Percentiles rank a stretch among this genome's conserved stretches.
Conservation (phyloP, 64 coral and sea anemone genomes). For the Cladopsammia gracilis region DNA sequence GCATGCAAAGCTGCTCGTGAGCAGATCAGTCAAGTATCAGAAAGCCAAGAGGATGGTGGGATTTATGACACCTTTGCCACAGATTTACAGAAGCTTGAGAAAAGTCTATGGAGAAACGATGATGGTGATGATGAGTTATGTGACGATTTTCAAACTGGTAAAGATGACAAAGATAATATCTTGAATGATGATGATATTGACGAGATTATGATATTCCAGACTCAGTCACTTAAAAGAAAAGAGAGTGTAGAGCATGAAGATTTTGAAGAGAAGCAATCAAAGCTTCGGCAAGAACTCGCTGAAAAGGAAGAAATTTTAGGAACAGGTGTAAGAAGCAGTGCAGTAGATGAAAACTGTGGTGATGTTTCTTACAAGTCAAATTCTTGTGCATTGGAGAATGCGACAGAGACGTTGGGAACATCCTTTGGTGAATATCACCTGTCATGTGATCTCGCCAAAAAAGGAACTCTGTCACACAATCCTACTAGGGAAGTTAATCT, state of each 20-base stretch:
- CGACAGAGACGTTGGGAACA: background rate
- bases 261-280: background rate
- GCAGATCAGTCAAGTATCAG: background rate
- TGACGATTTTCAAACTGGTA: background rate
- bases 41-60: conserved; percentile 2
- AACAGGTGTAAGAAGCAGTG: background rate
- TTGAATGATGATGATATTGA: conserved; percentile 93
- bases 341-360: background rate
- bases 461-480: background rate
- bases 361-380: background rate
- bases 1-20: background rate
- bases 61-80: background rate
- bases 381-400: background rate
- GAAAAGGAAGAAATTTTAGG: background rate
- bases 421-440: background rate
- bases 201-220: conserved; percentile 90
- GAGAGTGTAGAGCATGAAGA: conserved; percentile 2
- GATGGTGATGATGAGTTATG: conserved; percentile 2
- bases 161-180: conserved; percentile 19
- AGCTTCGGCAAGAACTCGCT: background rate
- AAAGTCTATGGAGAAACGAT: conserved; percentile 45
- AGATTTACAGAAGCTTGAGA: conserved; percentile 28
- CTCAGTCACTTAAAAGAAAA: conserved; percentile 61
- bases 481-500: background rate
- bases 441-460: background rate